Evolutionary conservation across 2,888 invertebrate species (phyloP), one percentile per base, ranked within the genome.

Genomic region (Caenorhabditis auriculariae): DNA sequence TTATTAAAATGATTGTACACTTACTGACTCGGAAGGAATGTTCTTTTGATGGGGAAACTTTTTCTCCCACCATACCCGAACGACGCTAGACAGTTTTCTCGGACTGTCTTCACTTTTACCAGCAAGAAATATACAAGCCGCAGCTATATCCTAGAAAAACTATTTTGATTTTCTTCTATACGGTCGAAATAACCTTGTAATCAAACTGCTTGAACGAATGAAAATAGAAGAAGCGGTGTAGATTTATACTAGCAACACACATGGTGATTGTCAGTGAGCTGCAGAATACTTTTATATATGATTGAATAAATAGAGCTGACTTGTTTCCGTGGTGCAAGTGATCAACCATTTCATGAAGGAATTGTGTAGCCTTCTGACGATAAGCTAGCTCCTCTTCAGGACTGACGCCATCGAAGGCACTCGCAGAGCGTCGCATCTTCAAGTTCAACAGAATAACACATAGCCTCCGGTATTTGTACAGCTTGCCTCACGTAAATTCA

Each of bases 101-200:
- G 96, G 96, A 83, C 95, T 94, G 82, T 98, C 98, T 85, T 98
- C 98, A 49, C 95, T 91, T 87, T 98, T 98, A 66, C 95, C 95
- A 62, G 95, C 94, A 73, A 98, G 86, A 84, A 98, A 98, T 52
- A 98, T 86, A 50, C 93, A 90, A 4, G 95, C 93, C 4, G 93
- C 89, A 7, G 94, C 92, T 83, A 96, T 91, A 53, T 91, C 89
- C 84, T 86, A 43, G 37, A 60, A 35, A 45, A 26, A 26, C 3
- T 15, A 37, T 12, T 19, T 37, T n/a, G n/a, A n/a, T n/a, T n/a
- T n/a, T n/a, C n/a, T n/a, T n/a, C n/a, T n/a, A n/a, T n/a, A n/a
- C n/a, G n/a, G n/a, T n/a, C n/a, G n/a, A n/a, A n/a, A n/a, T n/a
- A n/a, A 69, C 69, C 39, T 57, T 51, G 41, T 57, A 68, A 84